Conservation (phyloP, 30 jellyfish, hydroid and myxozoan genomes). For the Pelagia noctiluca region DNA sequence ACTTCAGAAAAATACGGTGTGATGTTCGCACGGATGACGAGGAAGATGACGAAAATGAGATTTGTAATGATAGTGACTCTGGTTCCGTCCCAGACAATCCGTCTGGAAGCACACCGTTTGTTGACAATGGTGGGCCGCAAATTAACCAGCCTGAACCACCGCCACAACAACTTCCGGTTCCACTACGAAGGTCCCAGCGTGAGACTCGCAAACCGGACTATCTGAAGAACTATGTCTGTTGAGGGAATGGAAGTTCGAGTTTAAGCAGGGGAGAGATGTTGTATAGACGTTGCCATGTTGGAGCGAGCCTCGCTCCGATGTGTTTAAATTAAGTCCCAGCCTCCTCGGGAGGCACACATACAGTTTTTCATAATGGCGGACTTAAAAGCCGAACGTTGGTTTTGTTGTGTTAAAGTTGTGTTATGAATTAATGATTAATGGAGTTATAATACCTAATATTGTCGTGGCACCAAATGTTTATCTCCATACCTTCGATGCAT, state of each 20-base stretch:
- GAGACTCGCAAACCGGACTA: constrained; percentile 9
- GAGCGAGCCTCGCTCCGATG: constrained; percentile 6
- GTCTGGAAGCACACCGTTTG: constrained; percentile 5
- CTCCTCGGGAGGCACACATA: constrained; percentile 4
- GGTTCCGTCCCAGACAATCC: constrained; percentile 6
- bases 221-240: not conserved
- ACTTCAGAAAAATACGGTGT: constrained; percentile 11
- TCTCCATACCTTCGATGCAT: too few species aligned
- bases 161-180: not conserved
- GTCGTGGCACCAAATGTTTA: too few species aligned
- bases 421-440: not conserved
- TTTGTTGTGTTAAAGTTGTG: not conserved
- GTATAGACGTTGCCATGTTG: constrained; percentile 6
- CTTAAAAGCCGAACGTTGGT: not conserved
- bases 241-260: constrained; percentile 4
- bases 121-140: constrained; percentile 9
- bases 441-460: constrained; percentile 1
- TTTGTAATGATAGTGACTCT: constrained; percentile 2
- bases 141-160: constrained; percentile 8
- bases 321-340: constrained; percentile 1
- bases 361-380: constrained; percentile 4
- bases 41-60: constrained; percentile 1
- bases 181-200: constrained; percentile 8
- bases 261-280: constrained; percentile 6
- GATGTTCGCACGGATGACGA: constrained; percentile 3